Conservation (phyloP, 2,888 invertebrate species). For the Ophion obscuratus region DNA sequence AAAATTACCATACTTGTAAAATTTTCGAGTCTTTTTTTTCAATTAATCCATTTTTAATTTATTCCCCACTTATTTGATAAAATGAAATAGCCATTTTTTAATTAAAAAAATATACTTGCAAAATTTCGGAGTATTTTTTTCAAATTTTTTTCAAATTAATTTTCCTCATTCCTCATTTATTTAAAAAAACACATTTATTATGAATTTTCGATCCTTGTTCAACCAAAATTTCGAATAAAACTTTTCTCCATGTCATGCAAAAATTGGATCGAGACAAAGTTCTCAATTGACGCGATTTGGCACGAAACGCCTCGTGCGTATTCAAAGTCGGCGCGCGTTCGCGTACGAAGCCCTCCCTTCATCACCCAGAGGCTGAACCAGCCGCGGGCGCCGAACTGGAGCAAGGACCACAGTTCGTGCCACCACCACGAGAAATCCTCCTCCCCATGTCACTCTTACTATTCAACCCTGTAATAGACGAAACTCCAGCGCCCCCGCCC, state of each 20-base stretch:
- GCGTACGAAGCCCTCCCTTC: conserved; percentile 31
- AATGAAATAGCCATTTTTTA: no score
- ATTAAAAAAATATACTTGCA: no score
- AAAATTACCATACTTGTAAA: no score
- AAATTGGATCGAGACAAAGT: not conserved
- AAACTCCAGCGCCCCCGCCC: not conserved
- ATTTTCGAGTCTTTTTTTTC: not conserved
- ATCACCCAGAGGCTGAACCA: conserved; percentile 45
- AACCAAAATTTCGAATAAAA: not conserved
- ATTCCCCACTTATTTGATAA: not conserved
- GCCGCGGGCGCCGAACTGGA: conserved; percentile 73
- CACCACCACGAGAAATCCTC: conserved; percentile 53
- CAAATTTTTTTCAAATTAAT: no score
- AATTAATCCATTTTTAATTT: not conserved
- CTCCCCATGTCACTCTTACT: conserved; percentile 39
- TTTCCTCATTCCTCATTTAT: no score
- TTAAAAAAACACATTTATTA: not conserved
- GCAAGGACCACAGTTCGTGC: conserved; percentile 77
- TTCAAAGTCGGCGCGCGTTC: conserved; percentile 22
- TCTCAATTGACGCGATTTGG: not conserved
- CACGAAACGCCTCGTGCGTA: conserved; percentile 6
- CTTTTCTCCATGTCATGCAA: not conserved
- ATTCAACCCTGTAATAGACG: conserved; percentile 54
- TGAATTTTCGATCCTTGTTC: not conserved
- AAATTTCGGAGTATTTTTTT: not conserved